These are phyloP conservation scores for Cydia amplana DNA, from an alignment of 1,140 invertebrate species.

Conservation along the genomic window DNA sequence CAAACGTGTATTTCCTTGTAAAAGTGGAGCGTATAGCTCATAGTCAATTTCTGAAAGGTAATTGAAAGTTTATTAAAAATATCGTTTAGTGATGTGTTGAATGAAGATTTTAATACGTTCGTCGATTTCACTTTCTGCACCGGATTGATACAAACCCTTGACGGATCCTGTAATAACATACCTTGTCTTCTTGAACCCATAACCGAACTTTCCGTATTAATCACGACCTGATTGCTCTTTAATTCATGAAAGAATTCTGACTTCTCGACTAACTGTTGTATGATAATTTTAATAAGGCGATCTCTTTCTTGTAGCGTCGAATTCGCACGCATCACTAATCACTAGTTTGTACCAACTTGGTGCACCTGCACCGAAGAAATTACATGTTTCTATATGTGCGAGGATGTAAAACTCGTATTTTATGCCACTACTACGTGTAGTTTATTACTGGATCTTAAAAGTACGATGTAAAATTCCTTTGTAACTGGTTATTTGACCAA, in stretches of 20 bases:
- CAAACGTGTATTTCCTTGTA: slow-evolving; percentile 27
- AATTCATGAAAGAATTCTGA: slow-evolving; percentile 15
- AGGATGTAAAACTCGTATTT: slow-evolving; percentile 16
- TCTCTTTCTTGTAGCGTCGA: slow-evolving; percentile 17
- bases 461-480: not conserved
- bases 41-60: slow-evolving; percentile 21
- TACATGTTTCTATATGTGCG: slow-evolving; percentile 4
- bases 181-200: not conserved
- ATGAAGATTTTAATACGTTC: slow-evolving; percentile 2
- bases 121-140: slow-evolving; percentile 31
- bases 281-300: slow-evolving; percentile 7
- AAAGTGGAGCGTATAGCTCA: slow-evolving; percentile 24
- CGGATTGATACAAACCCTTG: slow-evolving; percentile 14
- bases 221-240: slow-evolving; percentile 31
- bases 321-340: slow-evolving; percentile 14
- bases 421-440: not conserved
- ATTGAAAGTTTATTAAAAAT: slow-evolving; percentile 6
- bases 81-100: slow-evolving; percentile 9
- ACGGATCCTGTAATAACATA: slow-evolving; percentile 9
- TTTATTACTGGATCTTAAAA: not conserved
- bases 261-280: slow-evolving; percentile 15
- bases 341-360: slow-evolving; percentile 3
- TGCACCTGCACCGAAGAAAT: slow-evolving; percentile 28
- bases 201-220: slow-evolving; percentile 13
- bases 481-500: not conserved